Percentiles rank a stretch among this genome's conserved stretches.
phyloP scores from a whole-genome alignment of 2,797 vertebrate genomes.

The Gallinago stenura region DNA sequence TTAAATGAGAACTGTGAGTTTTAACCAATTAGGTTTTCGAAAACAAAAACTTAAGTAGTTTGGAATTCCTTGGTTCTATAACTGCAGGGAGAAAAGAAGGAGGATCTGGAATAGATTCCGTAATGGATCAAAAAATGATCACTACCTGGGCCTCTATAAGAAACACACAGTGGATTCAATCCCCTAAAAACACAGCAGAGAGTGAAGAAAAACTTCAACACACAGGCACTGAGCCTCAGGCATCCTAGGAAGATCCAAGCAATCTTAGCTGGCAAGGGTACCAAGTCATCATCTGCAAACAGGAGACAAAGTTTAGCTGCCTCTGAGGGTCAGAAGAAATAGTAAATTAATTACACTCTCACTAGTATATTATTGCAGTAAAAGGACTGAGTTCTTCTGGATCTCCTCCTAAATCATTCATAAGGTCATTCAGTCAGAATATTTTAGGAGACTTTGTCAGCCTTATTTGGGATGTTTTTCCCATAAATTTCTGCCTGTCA shows the following conservation, averaged over 20 bases:
- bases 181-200: background rate
- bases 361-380: background rate
- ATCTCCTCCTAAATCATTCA: background rate
- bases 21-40: background rate
- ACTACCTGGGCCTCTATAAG: background rate
- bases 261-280: background rate
- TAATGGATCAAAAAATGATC: fast-evolving
- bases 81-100: background rate
- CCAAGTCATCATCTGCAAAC: background rate
- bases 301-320: background rate
- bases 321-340: background rate
- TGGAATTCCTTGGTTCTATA: background rate
- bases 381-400: background rate
- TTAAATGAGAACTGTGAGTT: background rate
- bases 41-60: background rate
- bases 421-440: background rate
- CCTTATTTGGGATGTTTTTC: background rate
- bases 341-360: constrained; percentile 3
- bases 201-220: background rate
- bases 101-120: background rate
- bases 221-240: background rate
- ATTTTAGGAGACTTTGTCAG: background rate
- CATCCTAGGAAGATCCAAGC: background rate
- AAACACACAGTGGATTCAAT: fast-evolving
- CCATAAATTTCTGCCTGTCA: background rate